Conservation (phyloP, 2,113 vertebrate genomes). For the Mirza zaza region DNA sequence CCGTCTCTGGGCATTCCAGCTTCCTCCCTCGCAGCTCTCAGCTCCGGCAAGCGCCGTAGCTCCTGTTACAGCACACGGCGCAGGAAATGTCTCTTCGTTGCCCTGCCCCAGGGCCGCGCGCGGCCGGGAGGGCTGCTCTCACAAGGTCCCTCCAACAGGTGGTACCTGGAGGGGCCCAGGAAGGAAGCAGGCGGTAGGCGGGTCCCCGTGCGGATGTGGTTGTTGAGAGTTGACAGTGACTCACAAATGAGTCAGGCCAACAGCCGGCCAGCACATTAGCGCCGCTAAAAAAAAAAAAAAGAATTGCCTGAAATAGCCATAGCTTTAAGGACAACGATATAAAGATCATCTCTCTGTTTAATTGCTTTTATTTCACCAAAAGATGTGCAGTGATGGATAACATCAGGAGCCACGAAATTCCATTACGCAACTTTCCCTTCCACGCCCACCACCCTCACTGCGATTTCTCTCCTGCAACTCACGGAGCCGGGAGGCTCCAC, state of each 20-base stretch:
- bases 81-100: conserved; percentile 86
- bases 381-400: background rate
- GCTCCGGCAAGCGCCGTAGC: conserved; percentile 87
- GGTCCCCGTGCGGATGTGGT: background rate
- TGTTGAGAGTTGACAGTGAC: conserved; percentile 15
- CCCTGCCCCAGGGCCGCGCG: conserved; percentile 80
- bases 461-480: fast-evolving
- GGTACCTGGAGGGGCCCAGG: conserved; percentile 35
- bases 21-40: conserved; percentile 90
- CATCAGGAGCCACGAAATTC: fast-evolving
- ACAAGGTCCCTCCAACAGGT: conserved; percentile 74
- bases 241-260: background rate
- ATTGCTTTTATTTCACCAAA: background rate
- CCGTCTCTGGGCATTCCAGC: conserved; percentile 89
- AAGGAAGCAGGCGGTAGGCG: conserved; percentile 19
- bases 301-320: fast-evolving
- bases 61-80: conserved; percentile 85
- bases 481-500: fast-evolving
- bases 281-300: background rate
- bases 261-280: background rate
- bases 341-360: background rate
- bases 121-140: conserved; percentile 77
- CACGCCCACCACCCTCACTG: fast-evolving
- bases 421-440: fast-evolving
- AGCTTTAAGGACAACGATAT: background rate